phyloP scores from a whole-genome alignment of 2,888 invertebrate genomes.

The Xanthia icteritia region DNA sequence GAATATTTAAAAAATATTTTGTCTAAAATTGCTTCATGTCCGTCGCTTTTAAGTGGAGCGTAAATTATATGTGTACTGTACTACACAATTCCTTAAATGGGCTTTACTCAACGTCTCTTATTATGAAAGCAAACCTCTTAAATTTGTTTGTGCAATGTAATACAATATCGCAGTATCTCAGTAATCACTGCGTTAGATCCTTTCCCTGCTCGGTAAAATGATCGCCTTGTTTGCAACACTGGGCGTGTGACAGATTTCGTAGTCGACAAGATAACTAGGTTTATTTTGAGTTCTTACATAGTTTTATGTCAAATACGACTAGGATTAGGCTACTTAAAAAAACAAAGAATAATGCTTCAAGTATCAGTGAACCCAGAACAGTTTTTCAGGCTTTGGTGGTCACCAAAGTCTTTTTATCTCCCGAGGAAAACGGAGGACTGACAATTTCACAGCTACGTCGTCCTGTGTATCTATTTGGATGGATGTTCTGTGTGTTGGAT shows the following conservation, averaged over 20 bases:
- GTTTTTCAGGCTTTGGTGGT: no score
- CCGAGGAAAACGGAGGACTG: no score
- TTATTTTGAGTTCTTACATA: slow-evolving; percentile 12
- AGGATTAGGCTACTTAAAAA: no score
- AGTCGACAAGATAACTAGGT: slow-evolving; percentile 28
- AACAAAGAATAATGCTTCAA: not conserved
- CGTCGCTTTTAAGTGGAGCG: slow-evolving; percentile 54
- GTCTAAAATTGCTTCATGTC: slow-evolving; percentile 44
- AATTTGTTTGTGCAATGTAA: slow-evolving; percentile 77
- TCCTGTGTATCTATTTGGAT: no score
- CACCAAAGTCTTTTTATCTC: no score
- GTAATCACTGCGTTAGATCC: slow-evolving; percentile 72
- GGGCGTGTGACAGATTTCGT: slow-evolving; percentile 66
- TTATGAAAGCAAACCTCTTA: slow-evolving; percentile 74
- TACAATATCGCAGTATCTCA: slow-evolving; percentile 70
- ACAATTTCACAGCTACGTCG: no score
- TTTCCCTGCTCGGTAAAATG: slow-evolving; percentile 74
- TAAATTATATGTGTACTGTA: slow-evolving; percentile 57
- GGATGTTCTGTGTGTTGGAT: no score
- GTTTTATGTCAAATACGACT: not conserved
- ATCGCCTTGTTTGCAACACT: slow-evolving; percentile 73
- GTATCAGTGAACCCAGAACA: not conserved
- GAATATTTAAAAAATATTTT: slow-evolving; percentile 22
- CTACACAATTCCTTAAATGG: slow-evolving; percentile 63
- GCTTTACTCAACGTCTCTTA: slow-evolving; percentile 63